Evolutionary conservation across 2,797 vertebrate genomes (phyloP).

Genomic region (Allobates femoralis): DNA sequence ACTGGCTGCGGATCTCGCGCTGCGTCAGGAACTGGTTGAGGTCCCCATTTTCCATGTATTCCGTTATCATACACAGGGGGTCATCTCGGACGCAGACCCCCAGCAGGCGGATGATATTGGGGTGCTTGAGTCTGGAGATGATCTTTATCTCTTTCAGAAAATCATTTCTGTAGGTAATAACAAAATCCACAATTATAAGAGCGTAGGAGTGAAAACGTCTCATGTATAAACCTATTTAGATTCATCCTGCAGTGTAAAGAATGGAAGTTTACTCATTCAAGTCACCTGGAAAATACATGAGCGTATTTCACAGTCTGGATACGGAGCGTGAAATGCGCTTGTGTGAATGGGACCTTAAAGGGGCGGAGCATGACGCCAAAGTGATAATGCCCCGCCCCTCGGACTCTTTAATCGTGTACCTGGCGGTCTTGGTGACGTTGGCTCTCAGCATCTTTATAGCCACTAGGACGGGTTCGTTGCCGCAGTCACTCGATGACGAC

Average conservation of each 20-base stretch:
- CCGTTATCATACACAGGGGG: conserved; percentile 83
- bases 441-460: conserved; percentile 84
- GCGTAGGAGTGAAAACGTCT: too few relatives aligned
- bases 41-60: conserved; percentile 82
- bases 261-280: not conserved
- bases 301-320: too few relatives aligned
- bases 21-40: conserved; percentile 83
- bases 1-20: conserved; percentile 83
- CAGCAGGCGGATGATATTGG: conserved; percentile 88
- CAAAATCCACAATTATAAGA: not conserved
- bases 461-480: conserved; percentile 76
- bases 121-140: conserved; percentile 86
- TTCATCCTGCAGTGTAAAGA: not conserved
- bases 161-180: conserved; percentile 77
- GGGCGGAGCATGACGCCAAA: not conserved
- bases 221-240: not conserved
- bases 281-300: too few relatives aligned
- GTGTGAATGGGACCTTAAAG: not conserved
- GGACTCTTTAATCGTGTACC: conserved; percentile 69
- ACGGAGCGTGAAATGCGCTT: too few relatives aligned
- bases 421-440: conserved; percentile 83
- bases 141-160: conserved; percentile 90
- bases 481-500: conserved; percentile 73
- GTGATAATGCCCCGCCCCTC: not conserved
- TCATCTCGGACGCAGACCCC: conserved; percentile 84